Percentiles rank a stretch among this genome's conserved stretches.
Evolutionary conservation across 2,113 vertebrate species (phyloP).

Genomic region (Smithornis capensis): DNA sequence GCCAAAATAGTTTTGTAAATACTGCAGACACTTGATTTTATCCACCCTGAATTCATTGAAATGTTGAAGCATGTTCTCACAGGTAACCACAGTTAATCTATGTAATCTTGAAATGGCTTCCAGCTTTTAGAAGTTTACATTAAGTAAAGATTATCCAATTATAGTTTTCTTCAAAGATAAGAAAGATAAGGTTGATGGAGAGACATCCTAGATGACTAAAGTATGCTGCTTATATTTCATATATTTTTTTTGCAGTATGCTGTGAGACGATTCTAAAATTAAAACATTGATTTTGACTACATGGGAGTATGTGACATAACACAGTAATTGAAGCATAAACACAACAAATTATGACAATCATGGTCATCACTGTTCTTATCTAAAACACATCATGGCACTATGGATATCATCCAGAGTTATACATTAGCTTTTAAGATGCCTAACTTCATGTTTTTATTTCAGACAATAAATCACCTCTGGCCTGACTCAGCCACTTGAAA

Average conservation of each 20-base stretch:
- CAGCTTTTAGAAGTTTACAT: slow-evolving; percentile 66
- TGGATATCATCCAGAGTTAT: background rate
- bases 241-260: background rate
- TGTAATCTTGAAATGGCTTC: slow-evolving; percentile 53
- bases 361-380: background rate
- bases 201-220: slow-evolving; percentile 22
- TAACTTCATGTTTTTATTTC: background rate
- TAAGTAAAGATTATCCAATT: slow-evolving; percentile 69
- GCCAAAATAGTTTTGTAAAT: slow-evolving; percentile 59
- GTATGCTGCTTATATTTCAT: slow-evolving; percentile 1
- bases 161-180: slow-evolving; percentile 63
- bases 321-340: background rate
- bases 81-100: slow-evolving; percentile 57
- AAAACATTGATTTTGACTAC: background rate
- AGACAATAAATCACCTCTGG: slow-evolving; percentile 15
- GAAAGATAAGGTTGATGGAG: slow-evolving; percentile 24
- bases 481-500: slow-evolving; percentile 18
- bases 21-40: slow-evolving; percentile 35
- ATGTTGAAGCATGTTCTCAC: slow-evolving; percentile 45
- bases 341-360: background rate
- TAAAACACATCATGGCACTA: background rate
- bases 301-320: background rate
- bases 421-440: slow-evolving; percentile 1
- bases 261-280: background rate
- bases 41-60: slow-evolving; percentile 28